phyloP scores from a whole-genome alignment of 2,797 vertebrate species.

The Silurus lanzhouensis region DNA sequence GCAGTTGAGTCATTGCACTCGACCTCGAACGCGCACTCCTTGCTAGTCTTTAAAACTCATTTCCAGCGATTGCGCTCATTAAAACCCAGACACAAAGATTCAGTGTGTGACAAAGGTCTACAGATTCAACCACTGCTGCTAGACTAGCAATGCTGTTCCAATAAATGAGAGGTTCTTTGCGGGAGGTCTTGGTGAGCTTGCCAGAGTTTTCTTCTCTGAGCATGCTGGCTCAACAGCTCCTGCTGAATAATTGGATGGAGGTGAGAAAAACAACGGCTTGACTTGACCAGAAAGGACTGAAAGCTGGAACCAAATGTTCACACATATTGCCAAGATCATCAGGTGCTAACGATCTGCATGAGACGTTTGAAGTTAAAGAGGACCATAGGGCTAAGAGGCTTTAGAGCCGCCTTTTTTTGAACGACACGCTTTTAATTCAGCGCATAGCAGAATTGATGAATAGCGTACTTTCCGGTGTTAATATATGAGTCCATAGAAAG shows the following conservation, averaged over 20 bases:
- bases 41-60: slow-evolving; percentile 42
- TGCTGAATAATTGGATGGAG: slow-evolving; percentile 38
- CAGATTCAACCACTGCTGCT: slow-evolving; percentile 12
- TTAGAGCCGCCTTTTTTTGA: background rate
- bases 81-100: slow-evolving; percentile 42
- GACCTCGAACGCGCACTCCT: slow-evolving; percentile 17
- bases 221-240: slow-evolving; percentile 20
- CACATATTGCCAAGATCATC: background rate
- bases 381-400: background rate
- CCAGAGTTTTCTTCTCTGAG: slow-evolving; percentile 20
- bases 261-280: slow-evolving; percentile 35
- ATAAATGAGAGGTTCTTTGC: slow-evolving; percentile 44
- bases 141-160: background rate
- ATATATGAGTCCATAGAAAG: background rate
- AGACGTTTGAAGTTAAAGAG: slow-evolving; percentile 16
- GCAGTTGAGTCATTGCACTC: slow-evolving; percentile 29
- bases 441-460: slow-evolving; percentile 12
- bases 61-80: slow-evolving; percentile 54
- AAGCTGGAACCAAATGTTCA: background rate
- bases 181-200: background rate
- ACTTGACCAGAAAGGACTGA: background rate
- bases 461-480: background rate
- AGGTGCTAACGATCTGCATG: slow-evolving; percentile 27
- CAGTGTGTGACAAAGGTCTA: slow-evolving; percentile 9
- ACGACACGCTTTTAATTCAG: slow-evolving; percentile 9